Evolutionary conservation across 1,140 invertebrate genomes (phyloP).

Genomic region (Branchinecta lynchi): DNA sequence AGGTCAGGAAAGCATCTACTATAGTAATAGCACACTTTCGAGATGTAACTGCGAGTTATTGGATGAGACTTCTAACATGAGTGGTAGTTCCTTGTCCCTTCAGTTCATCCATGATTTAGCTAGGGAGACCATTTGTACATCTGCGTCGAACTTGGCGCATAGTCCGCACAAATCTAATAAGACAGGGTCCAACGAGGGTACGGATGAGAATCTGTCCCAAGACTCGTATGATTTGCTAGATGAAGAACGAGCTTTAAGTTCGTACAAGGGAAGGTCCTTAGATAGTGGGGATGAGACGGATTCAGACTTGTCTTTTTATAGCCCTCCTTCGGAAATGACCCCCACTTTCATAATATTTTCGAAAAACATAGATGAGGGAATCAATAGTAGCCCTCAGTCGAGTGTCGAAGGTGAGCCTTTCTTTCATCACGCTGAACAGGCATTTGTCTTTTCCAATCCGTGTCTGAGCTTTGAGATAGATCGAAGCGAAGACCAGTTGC

Average conservation of each 20-base stretch:
- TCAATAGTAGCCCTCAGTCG: neutral
- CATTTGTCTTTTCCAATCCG: too few species aligned
- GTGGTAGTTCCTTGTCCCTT: neutral
- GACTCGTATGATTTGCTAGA: neutral
- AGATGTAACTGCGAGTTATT: neutral
- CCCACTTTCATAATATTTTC: neutral
- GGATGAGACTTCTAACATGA: neutral
- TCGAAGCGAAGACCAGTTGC: too few species aligned
- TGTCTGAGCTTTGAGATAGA: too few species aligned
- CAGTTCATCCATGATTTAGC: neutral
- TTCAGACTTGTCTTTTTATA: neutral
- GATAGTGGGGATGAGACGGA: neutral
- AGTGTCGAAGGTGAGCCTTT: too few species aligned
- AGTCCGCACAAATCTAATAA: neutral
- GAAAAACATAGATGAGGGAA: neutral
- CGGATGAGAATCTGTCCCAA: slow-evolving; percentile 1
- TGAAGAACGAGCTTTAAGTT: neutral
- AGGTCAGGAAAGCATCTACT: slow-evolving; percentile 2
- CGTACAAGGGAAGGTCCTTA: neutral
- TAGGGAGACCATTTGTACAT: neutral
- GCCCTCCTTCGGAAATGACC: neutral
- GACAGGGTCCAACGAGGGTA: neutral
- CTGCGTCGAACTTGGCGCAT: neutral
- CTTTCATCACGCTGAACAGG: too few species aligned
- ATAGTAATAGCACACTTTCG: neutral